Conservation (phyloP, 2,888 invertebrate species). For the Pycnomerus fuliginosus region DNA sequence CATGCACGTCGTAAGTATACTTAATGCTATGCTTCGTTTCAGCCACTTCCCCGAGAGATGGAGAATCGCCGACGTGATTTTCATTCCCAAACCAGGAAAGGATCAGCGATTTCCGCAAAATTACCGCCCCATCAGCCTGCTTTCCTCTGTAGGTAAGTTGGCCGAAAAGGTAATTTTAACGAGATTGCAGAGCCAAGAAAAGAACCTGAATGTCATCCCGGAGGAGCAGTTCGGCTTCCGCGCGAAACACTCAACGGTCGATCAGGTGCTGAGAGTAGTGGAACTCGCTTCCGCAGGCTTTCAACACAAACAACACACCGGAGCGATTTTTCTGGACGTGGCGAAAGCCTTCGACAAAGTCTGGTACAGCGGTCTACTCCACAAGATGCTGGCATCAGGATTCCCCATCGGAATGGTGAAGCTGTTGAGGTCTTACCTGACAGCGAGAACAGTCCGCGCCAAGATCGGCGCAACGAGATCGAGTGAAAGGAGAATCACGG, state of each 20-base stretch:
- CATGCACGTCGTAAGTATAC: neutral
- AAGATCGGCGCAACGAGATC: neutral
- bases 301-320: neutral
- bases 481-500: neutral
- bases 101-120: slow-evolving; percentile 1
- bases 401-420: neutral
- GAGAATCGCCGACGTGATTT: slow-evolving; percentile 6
- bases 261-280: slow-evolving; percentile 1
- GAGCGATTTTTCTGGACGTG: neutral
- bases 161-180: slow-evolving; percentile 4
- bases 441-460: neutral
- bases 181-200: neutral
- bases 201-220: slow-evolving; percentile 2
- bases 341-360: slow-evolving; percentile 2
- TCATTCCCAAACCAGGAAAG: slow-evolving; percentile 6
- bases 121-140: slow-evolving; percentile 17
- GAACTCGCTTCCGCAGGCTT: neutral
- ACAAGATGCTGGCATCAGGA: neutral
- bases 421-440: neutral
- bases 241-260: slow-evolving; percentile 3
- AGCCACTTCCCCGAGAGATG: slow-evolving; percentile 1
- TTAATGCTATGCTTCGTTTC: slow-evolving; percentile 1
- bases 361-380: neutral
- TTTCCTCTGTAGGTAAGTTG: slow-evolving; percentile 7
- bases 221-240: slow-evolving; percentile 19